A percentile compares a stretch with the other conserved stretches of the same genome.
phyloP scores from a whole-genome alignment of 2,888 invertebrate genomes.

The Drosophila eohydei region DNA sequence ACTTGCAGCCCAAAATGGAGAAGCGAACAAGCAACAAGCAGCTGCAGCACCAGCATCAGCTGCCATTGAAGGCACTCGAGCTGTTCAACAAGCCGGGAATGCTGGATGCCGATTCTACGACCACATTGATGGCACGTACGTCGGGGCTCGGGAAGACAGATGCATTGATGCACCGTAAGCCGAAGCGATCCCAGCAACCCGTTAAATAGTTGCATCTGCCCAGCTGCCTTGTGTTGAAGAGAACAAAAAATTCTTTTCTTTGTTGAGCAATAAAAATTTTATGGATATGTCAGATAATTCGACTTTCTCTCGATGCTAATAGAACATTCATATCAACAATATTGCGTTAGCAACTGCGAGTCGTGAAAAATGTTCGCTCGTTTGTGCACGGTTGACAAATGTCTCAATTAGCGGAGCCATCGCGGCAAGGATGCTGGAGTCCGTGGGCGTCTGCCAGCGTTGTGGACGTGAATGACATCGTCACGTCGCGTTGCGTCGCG shows the following conservation, averaged over 20 bases:
- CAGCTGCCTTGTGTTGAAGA: neutral
- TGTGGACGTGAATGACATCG: constrained; percentile 36
- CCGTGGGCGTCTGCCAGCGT: neutral
- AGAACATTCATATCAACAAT: neutral
- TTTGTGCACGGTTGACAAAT: constrained; percentile 70
- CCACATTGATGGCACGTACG: constrained; percentile 29
- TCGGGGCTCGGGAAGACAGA: constrained; percentile 4
- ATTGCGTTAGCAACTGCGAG: neutral
- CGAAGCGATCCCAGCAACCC: constrained; percentile 23
- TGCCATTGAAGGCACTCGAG: neutral
- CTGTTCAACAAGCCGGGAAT: constrained; percentile 10
- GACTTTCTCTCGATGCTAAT: neutral
- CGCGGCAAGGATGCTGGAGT: constrained; percentile 20
- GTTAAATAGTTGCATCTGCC: constrained; percentile 21
- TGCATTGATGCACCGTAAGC: constrained; percentile 14
- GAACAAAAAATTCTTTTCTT: constrained; percentile 34
- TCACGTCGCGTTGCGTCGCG: constrained; percentile 48
- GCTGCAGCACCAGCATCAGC: neutral
- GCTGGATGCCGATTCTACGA: constrained; percentile 17
- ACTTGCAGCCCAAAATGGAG: constrained; percentile 6
- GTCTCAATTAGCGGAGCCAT: constrained; percentile 70
- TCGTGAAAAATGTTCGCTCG: constrained; percentile 61
- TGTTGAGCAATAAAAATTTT: constrained; percentile 7
- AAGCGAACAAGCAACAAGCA: constrained; percentile 17
- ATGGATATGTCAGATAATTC: constrained; percentile 5